Evolutionary conservation across 2,113 vertebrate species (phyloP), one percentile per base, ranked within the genome.

Genomic region (Oostethus manadensis): DNA sequence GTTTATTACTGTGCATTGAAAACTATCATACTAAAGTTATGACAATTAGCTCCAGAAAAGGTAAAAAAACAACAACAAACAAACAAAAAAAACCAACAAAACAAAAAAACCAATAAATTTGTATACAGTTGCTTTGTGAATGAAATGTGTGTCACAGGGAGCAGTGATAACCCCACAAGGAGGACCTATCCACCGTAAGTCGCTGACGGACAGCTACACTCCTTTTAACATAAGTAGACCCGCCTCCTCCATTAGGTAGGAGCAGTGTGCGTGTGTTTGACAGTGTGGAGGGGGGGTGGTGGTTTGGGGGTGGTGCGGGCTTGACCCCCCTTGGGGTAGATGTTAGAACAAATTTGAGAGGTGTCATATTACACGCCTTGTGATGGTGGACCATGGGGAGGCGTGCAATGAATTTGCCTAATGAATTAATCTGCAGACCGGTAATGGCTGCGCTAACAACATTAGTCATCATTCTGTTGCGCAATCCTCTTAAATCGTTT

Each of bases 331-430:
- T 81, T 49, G 71, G 86, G 87, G 84, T 80, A 81, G 80, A 84
- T 87, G 88, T 88, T 82, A 87, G 84, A 88, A 90, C 90, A 90
- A 89, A 90, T 90, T 89, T 90, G 82, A 90, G 81, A 78, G 83
- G 89, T 89, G 88, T 91, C 88, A 87, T 87, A 89, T 90, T 89
- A 86, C 87, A 88, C 70, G 86, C 84, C 78, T 87, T 72, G 87
- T 84, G 84, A 88, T 80, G 84, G 71, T 74, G 80, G 79, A 85
- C 77, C 71, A 80, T 79, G 73, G 80, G 77, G 78, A 66, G 65
- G 82, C 80, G 82, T 80, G 77, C 54, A 68, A 75, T 84, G 76
- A 86, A 87, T 88, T 85, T 85, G 78, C 82, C 86, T 88, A 89
- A 91, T 89, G 85, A 90, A 90, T 88, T 89, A 89, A 88, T 89